Base-by-base conservation (phyloP, 2,113 vertebrate genomes). In the Labeo rohita region DNA sequence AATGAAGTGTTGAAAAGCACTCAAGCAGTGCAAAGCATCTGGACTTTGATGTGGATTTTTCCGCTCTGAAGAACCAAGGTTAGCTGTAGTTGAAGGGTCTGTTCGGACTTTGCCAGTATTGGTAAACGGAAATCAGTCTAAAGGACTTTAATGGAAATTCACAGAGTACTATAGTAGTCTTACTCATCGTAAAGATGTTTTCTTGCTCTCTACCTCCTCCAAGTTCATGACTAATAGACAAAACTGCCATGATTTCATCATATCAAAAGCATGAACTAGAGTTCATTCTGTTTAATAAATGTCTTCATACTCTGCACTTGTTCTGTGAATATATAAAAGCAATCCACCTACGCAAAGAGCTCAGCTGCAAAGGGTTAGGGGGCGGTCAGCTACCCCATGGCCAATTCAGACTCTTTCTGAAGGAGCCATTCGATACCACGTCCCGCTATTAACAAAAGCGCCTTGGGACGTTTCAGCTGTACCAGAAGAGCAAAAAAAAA, bases 41-140 rank as follows among this genome's bases (percentile, higher is more conserved):
- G 78, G 85, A 82, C 85, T 87, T 85, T 86, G 83, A 63, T 80
- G 80, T 52, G 4, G 28, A 39, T 87, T 87, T 73, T 79, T 16
- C 36, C 3, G 15, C 65, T 68, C 36, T 36, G n/a, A 50, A 74
- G 49, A 3, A 45, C 34, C 77, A 43, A 86, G 61, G 70, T 68
- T 4, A 54, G 73, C 16, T 15, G 54, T 56, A 36, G 34, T 68
- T 15, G 16, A 61, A 77, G n/a, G 34, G 43, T 79, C 56, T 39
- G 75, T 16, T 11, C 3, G 6, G 36, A 73, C 39, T 50, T 47
- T 15, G 3, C 9, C 61, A 80, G 63, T 49, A 54, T 86, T 45
- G 52, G 77, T 89, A 66, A 86, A 88, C 84, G 82, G 6, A 84
- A 18, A 21, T 43, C 75, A 68, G 36, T 80, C 75, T 39, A 63